Evolutionary conservation across 2,797 vertebrate genomes (phyloP), one percentile per base, ranked within the genome.

Genomic region (Alfaro cultratus): DNA sequence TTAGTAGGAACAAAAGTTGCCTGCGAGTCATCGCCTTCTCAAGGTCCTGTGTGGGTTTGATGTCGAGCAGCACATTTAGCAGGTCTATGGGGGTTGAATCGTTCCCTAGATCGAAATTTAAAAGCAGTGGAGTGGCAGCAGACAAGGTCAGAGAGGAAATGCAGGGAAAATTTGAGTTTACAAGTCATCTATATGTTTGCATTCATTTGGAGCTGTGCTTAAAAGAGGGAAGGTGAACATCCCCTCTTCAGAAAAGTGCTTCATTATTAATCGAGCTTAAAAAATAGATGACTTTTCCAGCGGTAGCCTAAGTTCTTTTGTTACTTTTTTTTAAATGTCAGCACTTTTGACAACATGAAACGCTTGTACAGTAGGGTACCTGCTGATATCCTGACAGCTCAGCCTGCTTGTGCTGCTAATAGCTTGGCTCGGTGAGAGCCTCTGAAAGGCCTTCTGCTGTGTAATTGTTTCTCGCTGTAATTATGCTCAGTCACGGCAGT

Each of bases 401-500:
- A 11, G 3, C 26, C 64, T 60, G 67, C 41, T 60, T 47, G 10
- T 46, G 8, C 34, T 15, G 74, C 72, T 46, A 75, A 76, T 60
- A 82, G 83, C 46, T 36, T 2, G 47, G 67, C 60, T 74, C 67
- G n/a, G 43, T 72, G 34, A 62, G 73, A 76, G 49, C 45, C 45
- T 57, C 77, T 72, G 55, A 77, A 75, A 74, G 57, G 55, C 39
- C 39, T 36, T 47, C 29, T 57, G 41, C 34, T 11, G 55, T 73
- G 62, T 77, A 81, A 82, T 78, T 78, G 83, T 80, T 75, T 75
- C 62, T 83, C 36, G 29, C 75, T 76, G 47, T 80, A 83, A 88
- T 90, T 80, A 85, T 23, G 83, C 82, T 73, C 82, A 75, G 49
- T 79, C 51, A 80, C 76, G 51, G 57, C 80, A 43, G 77, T 11